Evolutionary conservation across 2,888 invertebrate genomes (phyloP).

Genomic region (Argynnis bischoffii): DNA sequence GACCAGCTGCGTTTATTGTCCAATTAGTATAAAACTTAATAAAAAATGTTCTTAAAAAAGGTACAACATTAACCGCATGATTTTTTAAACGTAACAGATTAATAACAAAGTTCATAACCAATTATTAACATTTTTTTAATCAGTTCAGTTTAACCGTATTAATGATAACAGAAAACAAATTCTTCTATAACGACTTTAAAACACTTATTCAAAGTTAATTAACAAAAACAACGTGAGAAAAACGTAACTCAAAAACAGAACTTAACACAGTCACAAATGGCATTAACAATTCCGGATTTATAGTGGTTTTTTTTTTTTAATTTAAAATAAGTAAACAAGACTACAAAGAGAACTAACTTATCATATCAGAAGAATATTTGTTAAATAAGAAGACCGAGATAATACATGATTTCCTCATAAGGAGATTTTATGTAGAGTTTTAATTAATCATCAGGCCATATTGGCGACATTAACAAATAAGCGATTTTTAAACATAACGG

Average conservation of each 20-base stretch:
- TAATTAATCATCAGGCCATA: not conserved
- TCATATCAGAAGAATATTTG: no score
- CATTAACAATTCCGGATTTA: no score
- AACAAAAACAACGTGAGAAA: conserved; percentile 3
- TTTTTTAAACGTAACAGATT: not conserved
- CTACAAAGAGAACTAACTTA: no score
- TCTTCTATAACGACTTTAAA: conserved; percentile 9
- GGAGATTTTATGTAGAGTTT: not conserved
- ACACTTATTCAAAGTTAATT: conserved; percentile 1
- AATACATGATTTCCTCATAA: no score
- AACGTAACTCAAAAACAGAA: conserved; percentile 2
- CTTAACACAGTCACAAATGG: conserved; percentile 8
- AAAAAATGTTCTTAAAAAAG: not conserved
- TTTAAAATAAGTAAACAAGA: no score
- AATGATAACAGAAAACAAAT: not conserved
- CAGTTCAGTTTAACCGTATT: not conserved
- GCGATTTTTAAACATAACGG: conserved; percentile 7
- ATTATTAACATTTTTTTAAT: no score
- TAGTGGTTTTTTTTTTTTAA: no score
- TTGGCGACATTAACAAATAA: conserved; percentile 1
- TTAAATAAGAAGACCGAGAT: no score
- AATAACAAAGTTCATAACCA: no score
- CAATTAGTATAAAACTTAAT: conserved; percentile 17
- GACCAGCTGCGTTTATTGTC: conserved; percentile 37
- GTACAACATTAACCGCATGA: not conserved